Percentiles rank a stretch among this genome's conserved stretches.
Conservation (phyloP, 2,113 vertebrate species). For the Callopanchax toddi region DNA sequence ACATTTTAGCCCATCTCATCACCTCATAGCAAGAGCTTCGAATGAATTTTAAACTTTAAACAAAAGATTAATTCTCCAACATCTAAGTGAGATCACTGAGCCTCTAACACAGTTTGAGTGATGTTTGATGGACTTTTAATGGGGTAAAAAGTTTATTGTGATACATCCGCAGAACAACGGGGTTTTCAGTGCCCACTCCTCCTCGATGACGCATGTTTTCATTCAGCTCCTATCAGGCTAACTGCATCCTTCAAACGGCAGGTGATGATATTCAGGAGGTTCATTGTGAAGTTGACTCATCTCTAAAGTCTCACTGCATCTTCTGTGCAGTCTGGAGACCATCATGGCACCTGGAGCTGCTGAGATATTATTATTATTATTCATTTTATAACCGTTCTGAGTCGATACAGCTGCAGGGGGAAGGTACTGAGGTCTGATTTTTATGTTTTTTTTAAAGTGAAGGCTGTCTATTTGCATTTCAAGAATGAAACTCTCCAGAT, state of each 20-base stretch:
- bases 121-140: no score
- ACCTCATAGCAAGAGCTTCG: no score
- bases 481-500: slow-evolving; percentile 3
- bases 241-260: no score
- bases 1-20: no score
- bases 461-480: background rate
- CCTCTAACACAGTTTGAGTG: no score
- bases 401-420: background rate
- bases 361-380: background rate
- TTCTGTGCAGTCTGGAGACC: background rate
- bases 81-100: no score
- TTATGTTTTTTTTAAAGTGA: slow-evolving; percentile 16
- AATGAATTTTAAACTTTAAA: no score
- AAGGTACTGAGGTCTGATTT: background rate
- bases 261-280: background rate
- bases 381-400: background rate
- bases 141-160: no score
- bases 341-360: background rate
- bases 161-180: no score
- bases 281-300: slow-evolving; percentile 39
- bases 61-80: no score
- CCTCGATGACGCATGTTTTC: no score
- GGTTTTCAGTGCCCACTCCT: no score
- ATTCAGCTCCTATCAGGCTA: background rate
- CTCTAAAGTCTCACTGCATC: background rate